Evolutionary conservation across 2,113 vertebrate genomes (phyloP), one percentile per base, ranked within the genome.

Genomic region (Zapus hudsonius): DNA sequence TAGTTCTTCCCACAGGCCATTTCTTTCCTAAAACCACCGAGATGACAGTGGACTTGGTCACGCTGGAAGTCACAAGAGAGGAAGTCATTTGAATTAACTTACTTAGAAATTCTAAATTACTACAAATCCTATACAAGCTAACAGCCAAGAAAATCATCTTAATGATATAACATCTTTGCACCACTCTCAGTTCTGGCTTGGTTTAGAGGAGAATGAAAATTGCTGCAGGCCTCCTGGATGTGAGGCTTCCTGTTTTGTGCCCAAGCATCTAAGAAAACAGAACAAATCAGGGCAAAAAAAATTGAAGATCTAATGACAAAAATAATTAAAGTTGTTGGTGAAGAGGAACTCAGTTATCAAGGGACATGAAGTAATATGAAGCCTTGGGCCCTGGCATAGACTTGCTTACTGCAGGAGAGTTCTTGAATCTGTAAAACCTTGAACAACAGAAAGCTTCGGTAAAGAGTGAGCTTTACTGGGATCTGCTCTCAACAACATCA

Each of bases 331-430:
- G 40, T 93, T 85, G 86, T 63, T 44, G 44, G 83, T 94, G 82
- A 85, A 90, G 40, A 82, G 61, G 16, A 29, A 55, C 12, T 92
- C 17, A 13, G 20, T 93, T 93, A 93, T 73, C 87, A 44, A 66
- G 66, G 52, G 40, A 92, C 36, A 88, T 88, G 89, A 70, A 83
- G 52, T 40, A 84, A 90, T 78, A 31, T 38, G 57, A 69, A 84
- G 74, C 74, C 57, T 72, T 40, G 29, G 47, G 63, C n/a, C 44
- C 75, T 73, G 64, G 66, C 57, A 75, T 61, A 72, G 79, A 91
- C 64, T 85, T 93, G 73, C 87, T 95, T 84, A 76, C 74, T 82
- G 86, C 80, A 57, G 66, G 33, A 89, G 94, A 93, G 55, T 72
- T 93, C 80, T 91, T 86, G 70, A 87, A 61, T 5, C 66, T 67